Evolutionary conservation across 1,140 invertebrate species (phyloP), one percentile per base, ranked within the genome.

Genomic region (Calephelis virginiensis): DNA sequence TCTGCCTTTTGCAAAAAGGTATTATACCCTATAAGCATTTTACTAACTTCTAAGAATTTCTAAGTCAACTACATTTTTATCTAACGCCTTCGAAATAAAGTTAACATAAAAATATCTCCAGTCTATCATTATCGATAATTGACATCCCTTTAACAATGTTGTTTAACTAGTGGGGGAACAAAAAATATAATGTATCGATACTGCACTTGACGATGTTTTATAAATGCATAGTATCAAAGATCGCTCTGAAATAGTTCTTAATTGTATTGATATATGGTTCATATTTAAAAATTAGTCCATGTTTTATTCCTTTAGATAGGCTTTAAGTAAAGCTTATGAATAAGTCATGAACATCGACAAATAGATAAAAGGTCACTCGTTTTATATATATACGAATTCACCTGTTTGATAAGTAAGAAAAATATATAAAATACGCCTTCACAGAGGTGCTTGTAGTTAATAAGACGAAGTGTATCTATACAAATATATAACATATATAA

Each of bases 311-410:
- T 59, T 59, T 59, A 59, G 28, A 9, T 28, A 56, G 9, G 50
- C 50, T 56, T 81, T 69, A 75, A 48, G 81, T 82, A 85, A 83
- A 85, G 85, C 81, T 78, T 77, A 85, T 89, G 86, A 87, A 89
- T 89, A 82, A 89, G 72, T 78, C 83, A 89, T 88, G 83, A 83
- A 76, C 45, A 61, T 74, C 74, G 82, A 87, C 83, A 85, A 87
- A 89, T 85, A 87, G 81, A 82, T 66, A 80, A 88, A 86, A 88
- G 85, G 84, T 86, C 85, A 83, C 67, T 81, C 68, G 77, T 74
- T 82, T 81, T 81, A 79, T 84, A 83, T 77, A 76, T 74, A 85
- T 78, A 69, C 74, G 62, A 60, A 72, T 72, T 78, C 76, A 81
- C 82, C 75, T 77, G 74, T 83, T 78, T 77, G 80, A 84, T 82